Evolutionary conservation across 2,797 vertebrate species (phyloP), one percentile per base, ranked within the genome.

Genomic region (Allobates femoralis): DNA sequence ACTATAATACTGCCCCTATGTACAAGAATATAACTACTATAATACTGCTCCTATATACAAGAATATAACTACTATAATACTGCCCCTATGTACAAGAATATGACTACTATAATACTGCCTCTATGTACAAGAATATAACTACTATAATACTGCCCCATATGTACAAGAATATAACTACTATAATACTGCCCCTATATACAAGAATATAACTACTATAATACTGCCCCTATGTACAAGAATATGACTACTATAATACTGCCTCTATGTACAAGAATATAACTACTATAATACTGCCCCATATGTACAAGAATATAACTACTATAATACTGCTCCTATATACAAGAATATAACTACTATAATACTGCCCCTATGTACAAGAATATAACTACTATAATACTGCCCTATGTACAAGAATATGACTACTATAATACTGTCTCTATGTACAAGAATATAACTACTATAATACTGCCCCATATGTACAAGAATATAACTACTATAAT

Each of bases 41-140:
- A 66, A 66, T 66, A 66, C 62, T 66, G 62, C 62, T 7, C 8
- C 23, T 58, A 58, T 58, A n/a, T 58, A 58, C 58, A 60, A 60
- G 58, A 60, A 60, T 23, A 58, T 58, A 58, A 58, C 56, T 58
- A 58, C 56, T 58, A 58, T n/a, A 58, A 58, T 58, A 58, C 56
- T 58, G 56, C 56, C 55, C 11, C 23, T n/a, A n/a, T n/a, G n/a
- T n/a, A n/a, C n/a, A n/a, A n/a, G n/a, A n/a, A n/a, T n/a, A n/a
- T n/a, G n/a, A n/a, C n/a, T n/a, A n/a, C n/a, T n/a, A n/a, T n/a
- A n/a, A n/a, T n/a, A n/a, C n/a, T n/a, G n/a, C n/a, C n/a, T n/a
- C n/a, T n/a, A n/a, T n/a, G n/a, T n/a, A n/a, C n/a, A n/a, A 60
- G 58, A 60, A 60, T 60, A 60, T 60, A 60, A 60, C 58, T 60